Base-by-base conservation (phyloP, 2,113 vertebrate species). In the Propithecus coquereli region DNA sequence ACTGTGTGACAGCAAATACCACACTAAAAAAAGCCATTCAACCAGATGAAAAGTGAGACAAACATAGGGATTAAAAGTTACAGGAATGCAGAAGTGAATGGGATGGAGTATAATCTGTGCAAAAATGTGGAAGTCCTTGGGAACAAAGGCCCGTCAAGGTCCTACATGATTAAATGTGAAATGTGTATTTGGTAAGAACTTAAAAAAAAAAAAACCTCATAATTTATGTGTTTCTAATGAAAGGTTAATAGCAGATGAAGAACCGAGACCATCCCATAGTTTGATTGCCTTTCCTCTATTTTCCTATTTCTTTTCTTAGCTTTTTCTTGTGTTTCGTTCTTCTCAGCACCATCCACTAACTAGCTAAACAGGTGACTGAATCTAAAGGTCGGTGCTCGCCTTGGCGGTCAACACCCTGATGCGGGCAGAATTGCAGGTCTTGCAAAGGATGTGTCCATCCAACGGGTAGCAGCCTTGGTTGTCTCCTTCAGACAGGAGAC, bases 391-490 rank as follows among this genome's bases (percentile, higher is more conserved):
- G 90, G 99, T 99, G 99, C 99, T 99, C 94, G 99, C 99, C 98
- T 99, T 99, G 98, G 99, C 99, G 16, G 99, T 99, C 92, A 99
- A 98, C 96, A 99, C 99, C 97, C 99, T 99, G 98, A 99, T 99
- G 96, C 99, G 99, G 97, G 98, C 98, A 37, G 99, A 99, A 98
- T 99, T 99, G 99, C 99, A 99, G 98, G 98, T 99, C 98, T 99
- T 99, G 99, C 99, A 99, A 94, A 99, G 99, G 98, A 99, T 99
- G 95, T 99, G 99, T 91, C 99, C 99, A 0, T 99, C 99, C 99
- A 99, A 98, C 47, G 99, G 99, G 98, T 99, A 99, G 98, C 99
- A 99, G 98, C 99, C 99, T 98, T 99, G 99, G 98, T 99, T 99
- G 95, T 99, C 99, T 3, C 99, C 99, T 98, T 99, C 99, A 30